phyloP scores from a whole-genome alignment of 2,113 vertebrate species.

The Steatornis caripensis region DNA sequence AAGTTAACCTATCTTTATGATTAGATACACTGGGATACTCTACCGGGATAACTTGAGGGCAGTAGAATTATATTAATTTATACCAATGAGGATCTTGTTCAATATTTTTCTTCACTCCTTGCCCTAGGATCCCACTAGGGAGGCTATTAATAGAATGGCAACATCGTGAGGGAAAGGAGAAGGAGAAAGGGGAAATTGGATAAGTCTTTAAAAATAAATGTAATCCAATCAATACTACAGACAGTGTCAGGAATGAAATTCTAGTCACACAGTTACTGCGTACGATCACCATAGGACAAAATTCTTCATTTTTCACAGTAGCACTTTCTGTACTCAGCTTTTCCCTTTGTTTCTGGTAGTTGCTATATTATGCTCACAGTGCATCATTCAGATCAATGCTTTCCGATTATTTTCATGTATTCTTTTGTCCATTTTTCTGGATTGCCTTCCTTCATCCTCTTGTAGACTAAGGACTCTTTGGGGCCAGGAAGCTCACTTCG shows the following conservation, averaged over 20 bases:
- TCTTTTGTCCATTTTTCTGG: neutral
- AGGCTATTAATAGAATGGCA: conserved; percentile 41
- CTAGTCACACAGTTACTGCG: accelerated
- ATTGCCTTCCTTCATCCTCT: neutral
- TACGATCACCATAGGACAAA: neutral
- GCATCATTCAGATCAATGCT: neutral
- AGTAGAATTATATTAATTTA: conserved; percentile 27
- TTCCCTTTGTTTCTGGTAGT: neutral
- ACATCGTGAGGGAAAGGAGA: neutral
- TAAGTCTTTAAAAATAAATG: conserved; percentile 37
- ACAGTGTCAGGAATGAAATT: neutral
- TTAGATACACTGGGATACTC: neutral
- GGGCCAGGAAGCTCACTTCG: neutral
- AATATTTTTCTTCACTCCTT: conserved; percentile 33
- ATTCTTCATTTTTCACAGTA: neutral
- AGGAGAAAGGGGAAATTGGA: neutral
- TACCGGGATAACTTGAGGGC: neutral
- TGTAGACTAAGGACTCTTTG: neutral
- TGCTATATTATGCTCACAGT: neutral
- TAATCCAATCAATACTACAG: conserved; percentile 23
- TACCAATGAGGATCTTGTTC: conserved; percentile 8
- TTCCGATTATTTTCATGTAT: neutral
- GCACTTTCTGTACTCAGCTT: neutral
- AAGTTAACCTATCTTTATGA: conserved; percentile 28
- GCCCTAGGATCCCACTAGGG: conserved; percentile 15